Evolutionary conservation across 2,888 invertebrate species (phyloP).

Genomic region (Nineta flava): DNA sequence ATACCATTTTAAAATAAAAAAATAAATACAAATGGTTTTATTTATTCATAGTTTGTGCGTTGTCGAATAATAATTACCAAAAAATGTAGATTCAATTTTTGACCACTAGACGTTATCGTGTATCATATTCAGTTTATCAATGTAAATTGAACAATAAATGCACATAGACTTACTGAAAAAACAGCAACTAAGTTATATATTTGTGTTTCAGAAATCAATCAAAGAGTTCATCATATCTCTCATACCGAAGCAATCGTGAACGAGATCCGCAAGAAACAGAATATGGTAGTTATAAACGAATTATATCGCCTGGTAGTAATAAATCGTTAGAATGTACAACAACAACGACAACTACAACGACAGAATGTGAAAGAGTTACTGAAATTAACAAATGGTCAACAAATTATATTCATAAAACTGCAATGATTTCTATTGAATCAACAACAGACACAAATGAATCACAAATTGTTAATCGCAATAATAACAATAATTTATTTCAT

Average conservation of each 20-base stretch:
- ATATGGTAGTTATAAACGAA: slow-evolving; percentile 58
- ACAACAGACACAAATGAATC: not conserved
- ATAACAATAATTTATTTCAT: slow-evolving; percentile 19
- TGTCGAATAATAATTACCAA: too few species aligned
- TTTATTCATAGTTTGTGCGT: too few species aligned
- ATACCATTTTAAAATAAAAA: too few species aligned
- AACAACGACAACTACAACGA: too few species aligned
- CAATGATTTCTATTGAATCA: not conserved
- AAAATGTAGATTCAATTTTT: too few species aligned
- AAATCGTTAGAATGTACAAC: not conserved
- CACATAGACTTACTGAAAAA: too few species aligned
- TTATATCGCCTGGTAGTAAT: slow-evolving; percentile 47
- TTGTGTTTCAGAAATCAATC: slow-evolving; percentile 51
- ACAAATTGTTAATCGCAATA: slow-evolving; percentile 17
- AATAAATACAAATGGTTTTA: too few species aligned
- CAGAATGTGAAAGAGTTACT: not conserved
- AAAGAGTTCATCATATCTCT: slow-evolving; percentile 53
- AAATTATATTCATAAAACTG: slow-evolving; percentile 21
- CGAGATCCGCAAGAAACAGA: slow-evolving; percentile 48
- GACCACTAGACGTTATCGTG: too few species aligned
- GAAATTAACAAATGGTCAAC: slow-evolving; percentile 18
- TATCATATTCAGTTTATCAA: too few species aligned
- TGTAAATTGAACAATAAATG: too few species aligned
- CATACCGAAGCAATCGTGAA: slow-evolving; percentile 53
- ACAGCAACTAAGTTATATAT: slow-evolving; percentile 4